Conservation (phyloP, 2,888 invertebrate genomes). For the Nomada ferruginata region DNA sequence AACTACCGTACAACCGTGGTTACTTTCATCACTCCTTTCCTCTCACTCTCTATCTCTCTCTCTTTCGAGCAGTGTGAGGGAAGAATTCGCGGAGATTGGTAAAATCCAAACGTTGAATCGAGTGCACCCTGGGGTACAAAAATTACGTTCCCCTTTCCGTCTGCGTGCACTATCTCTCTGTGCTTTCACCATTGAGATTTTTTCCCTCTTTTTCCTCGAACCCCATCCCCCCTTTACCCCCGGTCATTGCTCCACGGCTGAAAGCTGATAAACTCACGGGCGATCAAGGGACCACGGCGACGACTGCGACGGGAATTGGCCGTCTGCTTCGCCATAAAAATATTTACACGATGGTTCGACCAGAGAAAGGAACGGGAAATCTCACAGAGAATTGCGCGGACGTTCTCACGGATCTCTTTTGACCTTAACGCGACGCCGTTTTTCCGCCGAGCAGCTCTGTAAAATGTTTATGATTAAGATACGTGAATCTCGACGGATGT, state of each 20-base stretch:
- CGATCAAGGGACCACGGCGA: constrained; percentile 28
- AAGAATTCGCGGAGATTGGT: constrained; percentile 57
- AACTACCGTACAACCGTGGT: background rate
- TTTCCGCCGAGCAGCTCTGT: background rate
- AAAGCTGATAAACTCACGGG: constrained; percentile 55
- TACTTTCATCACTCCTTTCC: background rate
- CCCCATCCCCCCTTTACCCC: background rate
- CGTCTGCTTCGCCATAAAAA: constrained; percentile 24
- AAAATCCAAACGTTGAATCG: constrained; percentile 67
- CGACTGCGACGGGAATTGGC: constrained; percentile 31
- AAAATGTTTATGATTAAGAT: constrained; percentile 25
- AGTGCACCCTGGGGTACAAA: constrained; percentile 62
- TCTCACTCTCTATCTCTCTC: no score
- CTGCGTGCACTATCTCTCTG: background rate
- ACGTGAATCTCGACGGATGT: background rate
- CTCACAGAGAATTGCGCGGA: background rate
- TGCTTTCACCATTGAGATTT: constrained; percentile 20
- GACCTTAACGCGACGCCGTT: background rate
- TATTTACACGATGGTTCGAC: constrained; percentile 14
- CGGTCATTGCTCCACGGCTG: constrained; percentile 1
- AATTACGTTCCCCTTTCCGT: constrained; percentile 53
- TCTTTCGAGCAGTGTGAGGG: background rate
- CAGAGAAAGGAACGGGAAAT: background rate
- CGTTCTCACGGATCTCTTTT: background rate
- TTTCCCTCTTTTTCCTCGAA: constrained; percentile 14